Evolutionary conservation across 2,888 invertebrate genomes (phyloP), one percentile per base, ranked within the genome.

Genomic region (Drosophila nigritarsus): DNA sequence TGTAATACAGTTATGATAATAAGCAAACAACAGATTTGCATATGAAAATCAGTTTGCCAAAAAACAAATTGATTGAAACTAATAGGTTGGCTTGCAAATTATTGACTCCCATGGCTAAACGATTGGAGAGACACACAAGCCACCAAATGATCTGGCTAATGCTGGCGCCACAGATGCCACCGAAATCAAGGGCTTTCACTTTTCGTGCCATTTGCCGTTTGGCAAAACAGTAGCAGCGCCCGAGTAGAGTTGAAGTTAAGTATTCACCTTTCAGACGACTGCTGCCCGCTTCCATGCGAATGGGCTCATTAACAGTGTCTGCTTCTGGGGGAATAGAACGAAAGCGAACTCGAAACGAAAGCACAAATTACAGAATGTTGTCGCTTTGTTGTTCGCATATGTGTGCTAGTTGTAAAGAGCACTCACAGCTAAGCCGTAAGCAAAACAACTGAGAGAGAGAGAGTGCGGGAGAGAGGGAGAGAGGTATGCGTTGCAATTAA

Each of bases 241-340:
- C 38, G 58, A 59, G 34, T 4, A 3, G 38, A 48, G 36, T 49
- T 51, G 24, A 40, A 55, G 59, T 49, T 65, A 60, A 70, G 73
- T 88, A 79, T 82, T 75, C 85, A 87, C 89, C 90, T 85, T 89
- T 85, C 78, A 83, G 78, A 73, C 68, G 67, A 60, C 65, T 67
- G 72, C 59, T 51, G 58, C 15, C 56, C 58, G 38, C 7, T 13
- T 55, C 90, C 89, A 85, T 85, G 84, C 87, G 78, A 85, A 85
- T 87, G 89, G 42, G 78, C 73, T 69, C 78, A 89, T 90, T 90
- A 78, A 51, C 53, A 45, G 59, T 50, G 84, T 24, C 40, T 62
- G 73, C 63, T 77, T 82, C 75, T 75, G 65, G 58, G 55, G 56
- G 29, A 38, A 65, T 65, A 85, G 78, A 86, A 88, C 48, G 64